phyloP scores from a whole-genome alignment of 2,797 vertebrate genomes.

The Schizothorax lantsangensis region DNA sequence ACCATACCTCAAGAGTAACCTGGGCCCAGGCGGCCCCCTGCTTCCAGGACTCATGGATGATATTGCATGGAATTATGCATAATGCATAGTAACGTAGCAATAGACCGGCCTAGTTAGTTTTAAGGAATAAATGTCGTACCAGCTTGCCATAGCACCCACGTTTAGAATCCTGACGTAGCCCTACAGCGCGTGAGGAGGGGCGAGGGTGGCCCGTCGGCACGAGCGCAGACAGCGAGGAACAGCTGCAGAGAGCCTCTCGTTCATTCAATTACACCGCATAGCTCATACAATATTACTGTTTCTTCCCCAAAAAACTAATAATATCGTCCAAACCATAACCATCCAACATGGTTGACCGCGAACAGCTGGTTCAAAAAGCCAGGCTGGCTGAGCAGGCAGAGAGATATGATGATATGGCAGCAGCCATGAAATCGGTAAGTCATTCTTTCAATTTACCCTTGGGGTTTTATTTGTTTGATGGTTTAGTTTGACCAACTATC shows the following conservation, averaged over 20 bases:
- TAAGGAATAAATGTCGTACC: accelerated
- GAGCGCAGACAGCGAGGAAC: constrained; percentile 85
- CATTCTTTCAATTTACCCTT: constrained; percentile 28
- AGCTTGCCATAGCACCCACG: constrained; percentile 65
- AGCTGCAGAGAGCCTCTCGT: constrained; percentile 79
- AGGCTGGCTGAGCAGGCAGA: constrained; percentile 98
- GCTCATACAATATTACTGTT: constrained; percentile 71
- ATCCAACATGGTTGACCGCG: constrained; percentile 92
- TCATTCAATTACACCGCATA: constrained; percentile 75
- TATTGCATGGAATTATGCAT: no score
- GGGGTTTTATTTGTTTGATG: not conserved
- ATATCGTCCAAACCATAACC: constrained; percentile 64
- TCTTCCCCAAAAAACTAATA: constrained; percentile 57
- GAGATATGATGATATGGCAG: constrained; percentile 98
- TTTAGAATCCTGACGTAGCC: constrained; percentile 76
- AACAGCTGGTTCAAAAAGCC: constrained; percentile 99
- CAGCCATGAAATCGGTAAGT: constrained; percentile 99
- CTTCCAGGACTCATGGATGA: no score
- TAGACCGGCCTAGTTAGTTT: not conserved
- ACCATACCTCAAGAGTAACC: no score
- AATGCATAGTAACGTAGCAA: no score
- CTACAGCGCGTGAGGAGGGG: constrained; percentile 64
- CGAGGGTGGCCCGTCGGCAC: constrained; percentile 82
- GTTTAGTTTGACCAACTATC: not conserved
- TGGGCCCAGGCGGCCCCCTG: no score